Evolutionary conservation across 2,888 invertebrate species (phyloP).

Genomic region (Elysia crispata): DNA sequence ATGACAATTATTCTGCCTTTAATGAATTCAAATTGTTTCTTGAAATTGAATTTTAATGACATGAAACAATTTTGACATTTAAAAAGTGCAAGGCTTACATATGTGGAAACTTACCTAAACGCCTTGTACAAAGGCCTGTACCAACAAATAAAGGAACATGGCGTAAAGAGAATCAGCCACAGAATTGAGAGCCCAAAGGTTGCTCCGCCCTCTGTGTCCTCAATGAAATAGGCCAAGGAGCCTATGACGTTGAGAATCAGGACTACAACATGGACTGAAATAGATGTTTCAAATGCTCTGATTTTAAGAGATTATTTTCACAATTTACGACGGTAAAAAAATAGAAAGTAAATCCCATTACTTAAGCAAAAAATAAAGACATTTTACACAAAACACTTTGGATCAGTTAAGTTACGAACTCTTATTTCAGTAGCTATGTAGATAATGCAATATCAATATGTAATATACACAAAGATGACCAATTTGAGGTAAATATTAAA

Average conservation of each 20-base stretch:
- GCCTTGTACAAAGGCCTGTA: conserved; percentile 99
- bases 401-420: too few relatives aligned
- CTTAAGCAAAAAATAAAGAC: too few relatives aligned
- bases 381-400: too few relatives aligned
- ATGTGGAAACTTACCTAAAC: conserved; percentile 87
- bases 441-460: too few relatives aligned
- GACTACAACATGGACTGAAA: conserved; percentile 92
- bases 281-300: not conserved
- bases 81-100: too few relatives aligned
- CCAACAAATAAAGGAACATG: conserved; percentile 99
- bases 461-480: too few relatives aligned
- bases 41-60: too few relatives aligned
- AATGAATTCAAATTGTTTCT: too few relatives aligned
- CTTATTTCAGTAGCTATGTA: too few relatives aligned
- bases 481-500: too few relatives aligned
- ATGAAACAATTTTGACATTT: too few relatives aligned
- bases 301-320: not conserved
- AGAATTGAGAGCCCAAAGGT: conserved; percentile 93
- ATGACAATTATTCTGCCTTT: too few relatives aligned
- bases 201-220: conserved; percentile 78
- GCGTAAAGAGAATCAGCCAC: conserved; percentile 93
- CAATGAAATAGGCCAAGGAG: conserved; percentile 85
- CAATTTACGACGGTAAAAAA: not conserved
- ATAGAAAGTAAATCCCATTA: not conserved
- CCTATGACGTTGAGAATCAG: conserved; percentile 92